phyloP scores from a whole-genome alignment of 1,140 invertebrate genomes.

The Manduca sexta region DNA sequence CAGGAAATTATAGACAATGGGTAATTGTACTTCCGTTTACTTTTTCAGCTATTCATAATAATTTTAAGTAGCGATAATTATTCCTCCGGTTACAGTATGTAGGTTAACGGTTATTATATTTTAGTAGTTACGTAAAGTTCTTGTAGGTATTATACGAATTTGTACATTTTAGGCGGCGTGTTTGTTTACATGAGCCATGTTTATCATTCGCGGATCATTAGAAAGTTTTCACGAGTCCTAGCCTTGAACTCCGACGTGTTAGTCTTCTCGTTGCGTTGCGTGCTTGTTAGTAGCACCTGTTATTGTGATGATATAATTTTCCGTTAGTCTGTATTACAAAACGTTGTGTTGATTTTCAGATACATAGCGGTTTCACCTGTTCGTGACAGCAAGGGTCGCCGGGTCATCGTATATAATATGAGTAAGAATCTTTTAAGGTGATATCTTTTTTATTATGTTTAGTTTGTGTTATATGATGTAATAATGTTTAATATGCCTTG shows the following conservation, averaged over 20 bases:
- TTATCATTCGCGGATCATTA: neutral
- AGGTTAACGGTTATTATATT: no score
- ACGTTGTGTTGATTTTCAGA: slow-evolving; percentile 61
- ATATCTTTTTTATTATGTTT: no score
- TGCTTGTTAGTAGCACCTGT: slow-evolving; percentile 16
- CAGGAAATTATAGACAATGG: slow-evolving; percentile 78
- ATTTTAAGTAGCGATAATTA: no score
- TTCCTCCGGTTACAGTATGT: no score
- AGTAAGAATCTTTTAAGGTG: slow-evolving; percentile 68
- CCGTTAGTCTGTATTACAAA: slow-evolving; percentile 24
- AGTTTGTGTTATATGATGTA: no score
- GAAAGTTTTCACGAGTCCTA: neutral
- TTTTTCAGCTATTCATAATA: no score
- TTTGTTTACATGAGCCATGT: no score
- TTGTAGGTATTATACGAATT: no score
- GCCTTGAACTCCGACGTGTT: slow-evolving; percentile 28
- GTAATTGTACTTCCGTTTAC: slow-evolving; percentile 45
- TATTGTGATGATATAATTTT: slow-evolving; percentile 36
- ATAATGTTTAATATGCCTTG: no score
- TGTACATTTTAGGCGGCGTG: no score
- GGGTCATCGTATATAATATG: slow-evolving; percentile 79
- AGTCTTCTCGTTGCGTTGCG: neutral
- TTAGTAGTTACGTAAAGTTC: no score
- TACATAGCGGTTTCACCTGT: slow-evolving; percentile 83
- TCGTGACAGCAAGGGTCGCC: slow-evolving; percentile 79